These are phyloP conservation scores for Oncopeltus fasciatus DNA, from an alignment of 1,140 invertebrate species.

Conservation along the genomic window DNA sequence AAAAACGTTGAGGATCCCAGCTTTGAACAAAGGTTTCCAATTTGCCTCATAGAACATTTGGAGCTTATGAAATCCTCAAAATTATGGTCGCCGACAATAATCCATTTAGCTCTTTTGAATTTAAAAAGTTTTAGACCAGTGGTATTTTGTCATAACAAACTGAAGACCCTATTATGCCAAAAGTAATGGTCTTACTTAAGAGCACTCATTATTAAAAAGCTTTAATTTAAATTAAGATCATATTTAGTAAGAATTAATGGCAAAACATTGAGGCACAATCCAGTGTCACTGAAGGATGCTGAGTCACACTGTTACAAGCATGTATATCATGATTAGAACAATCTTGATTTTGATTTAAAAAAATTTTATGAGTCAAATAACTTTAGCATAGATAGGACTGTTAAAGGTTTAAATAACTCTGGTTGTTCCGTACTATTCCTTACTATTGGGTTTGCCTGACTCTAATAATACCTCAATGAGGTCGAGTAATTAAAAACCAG, in stretches of 20 bases:
- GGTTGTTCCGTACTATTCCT: neutral
- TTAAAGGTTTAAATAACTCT: neutral
- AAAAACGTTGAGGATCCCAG: too few species aligned
- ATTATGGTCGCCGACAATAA: too few species aligned
- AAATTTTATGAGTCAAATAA: neutral
- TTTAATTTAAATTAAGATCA: neutral
- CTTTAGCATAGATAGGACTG: neutral
- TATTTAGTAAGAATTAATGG: neutral
- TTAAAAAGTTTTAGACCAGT: too few species aligned
- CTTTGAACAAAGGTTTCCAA: too few species aligned
- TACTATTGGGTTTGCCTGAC: neutral
- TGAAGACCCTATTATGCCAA: too few species aligned
- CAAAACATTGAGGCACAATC: neutral
- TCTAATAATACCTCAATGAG: neutral
- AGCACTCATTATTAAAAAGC: neutral
- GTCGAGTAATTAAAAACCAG: neutral
- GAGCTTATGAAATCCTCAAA: too few species aligned
- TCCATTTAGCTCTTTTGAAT: too few species aligned
- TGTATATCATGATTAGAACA: too few species aligned
- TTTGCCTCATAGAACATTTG: too few species aligned
- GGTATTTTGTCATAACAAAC: too few species aligned
- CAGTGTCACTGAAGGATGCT: neutral
- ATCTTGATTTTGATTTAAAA: neutral
- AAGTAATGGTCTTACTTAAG: too few species aligned
- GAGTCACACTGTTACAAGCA: neutral